Percentiles rank a stretch among this genome's conserved stretches.
Conservation (phyloP, 2,888 invertebrate species). For the Andricus quercusramuli region DNA sequence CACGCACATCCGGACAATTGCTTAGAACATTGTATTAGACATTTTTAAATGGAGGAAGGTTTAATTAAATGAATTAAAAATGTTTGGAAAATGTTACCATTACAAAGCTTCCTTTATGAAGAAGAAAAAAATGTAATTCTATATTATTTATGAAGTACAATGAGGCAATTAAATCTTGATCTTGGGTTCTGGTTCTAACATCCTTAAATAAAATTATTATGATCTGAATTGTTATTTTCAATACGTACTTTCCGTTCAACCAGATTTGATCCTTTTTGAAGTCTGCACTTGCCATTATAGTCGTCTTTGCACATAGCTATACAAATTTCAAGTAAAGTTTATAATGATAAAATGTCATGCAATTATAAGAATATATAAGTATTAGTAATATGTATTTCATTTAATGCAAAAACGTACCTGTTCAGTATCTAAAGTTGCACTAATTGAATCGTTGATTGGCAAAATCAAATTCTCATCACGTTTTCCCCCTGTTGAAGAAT, state of each 20-base stretch:
- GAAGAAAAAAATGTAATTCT: too few relatives aligned
- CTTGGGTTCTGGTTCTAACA: too few relatives aligned
- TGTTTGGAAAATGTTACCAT: too few relatives aligned
- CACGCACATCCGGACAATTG: too few relatives aligned
- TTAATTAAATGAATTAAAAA: too few relatives aligned
- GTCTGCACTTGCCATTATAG: slow-evolving; percentile 86
- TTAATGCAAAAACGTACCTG: slow-evolving; percentile 80
- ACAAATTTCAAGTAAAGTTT: slow-evolving; percentile 51
- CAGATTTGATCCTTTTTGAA: slow-evolving; percentile 90
- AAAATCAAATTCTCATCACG: slow-evolving; percentile 94
- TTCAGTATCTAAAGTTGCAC: slow-evolving; percentile 91
- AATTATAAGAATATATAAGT: slow-evolving; percentile 29
- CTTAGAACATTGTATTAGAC: too few relatives aligned
- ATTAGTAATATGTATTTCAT: too few relatives aligned
- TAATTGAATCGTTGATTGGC: slow-evolving; percentile 97
- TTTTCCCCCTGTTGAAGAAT: slow-evolving; percentile 91
- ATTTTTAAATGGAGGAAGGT: too few relatives aligned
- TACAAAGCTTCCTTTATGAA: too few relatives aligned
- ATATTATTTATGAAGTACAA: too few relatives aligned
- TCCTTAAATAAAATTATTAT: not conserved
- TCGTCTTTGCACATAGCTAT: slow-evolving; percentile 94
- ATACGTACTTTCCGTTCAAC: slow-evolving; percentile 88
- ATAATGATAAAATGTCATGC: not conserved
- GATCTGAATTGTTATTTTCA: slow-evolving; percentile 40
- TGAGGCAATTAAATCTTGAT: too few relatives aligned